phyloP scores from a whole-genome alignment of 2,113 vertebrate genomes.

The Bagarius yarrelli region DNA sequence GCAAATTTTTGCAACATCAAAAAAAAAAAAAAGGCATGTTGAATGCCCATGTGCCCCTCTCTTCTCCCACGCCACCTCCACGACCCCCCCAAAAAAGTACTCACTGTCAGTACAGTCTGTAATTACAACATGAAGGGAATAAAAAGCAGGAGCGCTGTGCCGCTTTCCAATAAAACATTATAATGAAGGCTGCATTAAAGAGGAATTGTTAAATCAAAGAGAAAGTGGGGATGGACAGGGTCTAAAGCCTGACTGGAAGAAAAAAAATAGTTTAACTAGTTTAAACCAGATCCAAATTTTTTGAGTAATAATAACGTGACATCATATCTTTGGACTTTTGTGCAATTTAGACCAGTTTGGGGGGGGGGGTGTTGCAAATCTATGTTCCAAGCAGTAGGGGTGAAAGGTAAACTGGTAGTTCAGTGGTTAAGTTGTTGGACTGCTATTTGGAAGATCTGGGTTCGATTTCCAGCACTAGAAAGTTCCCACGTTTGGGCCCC shows the following conservation, averaged over 20 bases:
- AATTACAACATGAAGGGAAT: constrained; percentile 37
- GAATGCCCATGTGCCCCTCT: too few relatives aligned
- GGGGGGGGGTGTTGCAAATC: too few relatives aligned
- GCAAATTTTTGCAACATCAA: not conserved
- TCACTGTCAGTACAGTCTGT: constrained; percentile 28
- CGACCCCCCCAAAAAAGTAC: not conserved
- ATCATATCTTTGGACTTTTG: too few relatives aligned
- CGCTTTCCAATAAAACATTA: constrained; percentile 14
- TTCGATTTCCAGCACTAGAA: too few relatives aligned
- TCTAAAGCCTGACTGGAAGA: not conserved
- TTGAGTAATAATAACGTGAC: too few relatives aligned
- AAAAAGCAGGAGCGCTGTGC: constrained; percentile 8
- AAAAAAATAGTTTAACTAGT: not conserved
- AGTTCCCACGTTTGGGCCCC: too few relatives aligned
- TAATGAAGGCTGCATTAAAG: constrained; percentile 26
- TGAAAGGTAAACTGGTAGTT: too few relatives aligned
- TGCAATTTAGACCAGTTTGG: too few relatives aligned
- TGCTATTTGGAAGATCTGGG: too few relatives aligned
- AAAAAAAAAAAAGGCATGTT: not conserved
- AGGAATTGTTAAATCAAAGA: constrained; percentile 24
- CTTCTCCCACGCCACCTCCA: too few relatives aligned
- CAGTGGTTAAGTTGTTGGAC: too few relatives aligned
- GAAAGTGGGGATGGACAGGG: constrained; percentile 23
- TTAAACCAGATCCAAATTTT: not conserved
- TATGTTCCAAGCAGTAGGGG: too few relatives aligned